A percentile compares a stretch with the other conserved stretches of the same genome.
phyloP scores from a whole-genome alignment of 2,888 invertebrate species.

The Clunio marinus region DNA sequence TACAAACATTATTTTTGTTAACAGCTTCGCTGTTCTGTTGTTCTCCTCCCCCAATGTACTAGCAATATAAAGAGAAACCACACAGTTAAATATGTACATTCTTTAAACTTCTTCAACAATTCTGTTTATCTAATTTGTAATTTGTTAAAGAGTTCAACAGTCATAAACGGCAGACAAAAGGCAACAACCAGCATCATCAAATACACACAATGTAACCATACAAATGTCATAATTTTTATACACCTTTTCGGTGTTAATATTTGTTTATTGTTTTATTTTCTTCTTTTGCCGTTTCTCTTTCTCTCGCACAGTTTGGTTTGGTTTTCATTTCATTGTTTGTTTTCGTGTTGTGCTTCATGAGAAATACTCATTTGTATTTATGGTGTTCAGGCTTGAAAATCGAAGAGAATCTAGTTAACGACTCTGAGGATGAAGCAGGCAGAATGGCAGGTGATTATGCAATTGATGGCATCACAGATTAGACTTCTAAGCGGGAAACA shows the following conservation, averaged over 20 bases:
- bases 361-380: slow-evolving; percentile 8
- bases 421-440: background rate
- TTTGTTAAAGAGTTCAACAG: slow-evolving; percentile 15
- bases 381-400: background rate
- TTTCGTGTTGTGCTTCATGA: slow-evolving; percentile 31
- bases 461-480: slow-evolving; percentile 12
- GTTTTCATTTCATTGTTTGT: slow-evolving; percentile 18
- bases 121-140: too few relatives aligned
- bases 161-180: slow-evolving; percentile 17
- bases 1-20: too few relatives aligned
- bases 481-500: background rate
- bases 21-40: too few relatives aligned
- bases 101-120: too few relatives aligned
- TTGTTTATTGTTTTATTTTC: slow-evolving; percentile 35
- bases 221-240: slow-evolving; percentile 39
- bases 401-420: slow-evolving; percentile 13
- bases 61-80: too few relatives aligned
- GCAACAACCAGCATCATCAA: slow-evolving; percentile 8
- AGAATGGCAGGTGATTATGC: slow-evolving; percentile 19
- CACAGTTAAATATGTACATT: too few relatives aligned
- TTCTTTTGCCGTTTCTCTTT: background rate
- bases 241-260: slow-evolving; percentile 39
- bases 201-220: slow-evolving; percentile 10
- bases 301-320: background rate
- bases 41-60: too few relatives aligned